A percentile compares a stretch with the other conserved stretches of the same genome.
phyloP scores from a whole-genome alignment of 2,113 vertebrate species.

The Centropus unirufus region DNA sequence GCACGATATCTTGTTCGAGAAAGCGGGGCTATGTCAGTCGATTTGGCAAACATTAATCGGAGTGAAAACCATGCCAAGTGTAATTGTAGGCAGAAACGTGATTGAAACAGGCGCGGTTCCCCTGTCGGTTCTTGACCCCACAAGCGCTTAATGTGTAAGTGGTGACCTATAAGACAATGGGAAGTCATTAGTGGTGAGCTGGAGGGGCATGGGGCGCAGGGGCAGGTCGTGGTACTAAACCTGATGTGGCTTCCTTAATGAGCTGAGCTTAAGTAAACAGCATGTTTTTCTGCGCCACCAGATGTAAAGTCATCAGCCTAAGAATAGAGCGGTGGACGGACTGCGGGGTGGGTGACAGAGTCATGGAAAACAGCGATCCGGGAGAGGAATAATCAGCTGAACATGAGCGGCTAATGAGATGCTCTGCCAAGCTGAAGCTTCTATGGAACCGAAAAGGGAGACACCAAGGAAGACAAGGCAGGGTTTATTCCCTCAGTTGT shows the following conservation, averaged over 20 bases:
- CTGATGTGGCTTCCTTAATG: slow-evolving; percentile 13
- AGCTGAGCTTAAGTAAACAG: slow-evolving; percentile 45
- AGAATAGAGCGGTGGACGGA: slow-evolving; percentile 31
- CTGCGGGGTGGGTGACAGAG: background rate
- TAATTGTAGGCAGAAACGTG: background rate
- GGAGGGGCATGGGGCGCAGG: background rate
- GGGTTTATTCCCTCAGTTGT: background rate
- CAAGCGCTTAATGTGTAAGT: background rate
- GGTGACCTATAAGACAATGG: background rate
- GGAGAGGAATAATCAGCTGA: slow-evolving; percentile 41
- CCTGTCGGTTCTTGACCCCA: background rate
- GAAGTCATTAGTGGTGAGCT: slow-evolving; percentile 5
- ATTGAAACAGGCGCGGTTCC: background rate
- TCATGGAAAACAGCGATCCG: background rate
- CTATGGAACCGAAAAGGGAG: background rate
- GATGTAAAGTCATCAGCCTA: background rate
- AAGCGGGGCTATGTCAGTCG: background rate
- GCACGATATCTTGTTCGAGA: background rate
- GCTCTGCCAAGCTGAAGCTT: background rate
- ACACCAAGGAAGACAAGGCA: background rate
- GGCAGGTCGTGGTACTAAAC: background rate
- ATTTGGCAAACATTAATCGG: slow-evolving; percentile 7
- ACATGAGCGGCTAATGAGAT: slow-evolving; percentile 17
- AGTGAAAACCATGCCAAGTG: background rate
- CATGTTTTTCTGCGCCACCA: background rate